Evolutionary conservation across 2,888 invertebrate genomes (phyloP).

Genomic region (Amphipyra berbera): DNA sequence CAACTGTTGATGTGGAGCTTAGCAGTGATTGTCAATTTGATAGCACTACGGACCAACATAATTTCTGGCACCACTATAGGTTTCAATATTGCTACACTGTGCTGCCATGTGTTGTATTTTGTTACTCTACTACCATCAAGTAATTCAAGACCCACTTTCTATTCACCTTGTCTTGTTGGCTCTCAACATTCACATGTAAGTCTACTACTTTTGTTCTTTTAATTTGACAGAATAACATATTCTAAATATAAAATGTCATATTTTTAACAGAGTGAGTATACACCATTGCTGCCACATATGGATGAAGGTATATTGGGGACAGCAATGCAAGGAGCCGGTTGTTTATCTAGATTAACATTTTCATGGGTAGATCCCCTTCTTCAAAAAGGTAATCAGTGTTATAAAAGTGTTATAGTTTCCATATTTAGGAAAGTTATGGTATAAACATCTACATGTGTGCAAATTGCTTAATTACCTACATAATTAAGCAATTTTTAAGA

Average conservation of each 20-base stretch:
- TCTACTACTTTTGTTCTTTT: conserved; percentile 30
- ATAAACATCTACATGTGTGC: no score
- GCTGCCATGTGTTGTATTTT: conserved; percentile 92
- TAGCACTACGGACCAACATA: conserved; percentile 92
- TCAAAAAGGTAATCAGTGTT: conserved; percentile 90
- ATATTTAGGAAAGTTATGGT: no score
- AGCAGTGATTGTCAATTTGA: conserved; percentile 91
- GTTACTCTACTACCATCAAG: conserved; percentile 92
- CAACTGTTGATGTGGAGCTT: conserved; percentile 93
- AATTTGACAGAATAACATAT: neutral
- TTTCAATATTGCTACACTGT: conserved; percentile 91
- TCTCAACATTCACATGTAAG: conserved; percentile 89
- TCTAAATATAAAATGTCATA: neutral
- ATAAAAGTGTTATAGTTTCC: neutral
- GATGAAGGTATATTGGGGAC: conserved; percentile 94
- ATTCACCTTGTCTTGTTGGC: conserved; percentile 84
- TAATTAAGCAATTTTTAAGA: no score
- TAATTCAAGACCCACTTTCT: conserved; percentile 84
- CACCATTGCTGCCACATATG: conserved; percentile 91
- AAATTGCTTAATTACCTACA: no score
- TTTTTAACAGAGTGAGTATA: conserved; percentile 89
- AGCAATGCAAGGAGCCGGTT: conserved; percentile 94
- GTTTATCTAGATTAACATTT: conserved; percentile 94
- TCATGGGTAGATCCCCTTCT: conserved; percentile 97
- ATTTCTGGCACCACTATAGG: conserved; percentile 85